Conservation (phyloP, 2,797 vertebrate genomes). For the Amazona finschi region DNA sequence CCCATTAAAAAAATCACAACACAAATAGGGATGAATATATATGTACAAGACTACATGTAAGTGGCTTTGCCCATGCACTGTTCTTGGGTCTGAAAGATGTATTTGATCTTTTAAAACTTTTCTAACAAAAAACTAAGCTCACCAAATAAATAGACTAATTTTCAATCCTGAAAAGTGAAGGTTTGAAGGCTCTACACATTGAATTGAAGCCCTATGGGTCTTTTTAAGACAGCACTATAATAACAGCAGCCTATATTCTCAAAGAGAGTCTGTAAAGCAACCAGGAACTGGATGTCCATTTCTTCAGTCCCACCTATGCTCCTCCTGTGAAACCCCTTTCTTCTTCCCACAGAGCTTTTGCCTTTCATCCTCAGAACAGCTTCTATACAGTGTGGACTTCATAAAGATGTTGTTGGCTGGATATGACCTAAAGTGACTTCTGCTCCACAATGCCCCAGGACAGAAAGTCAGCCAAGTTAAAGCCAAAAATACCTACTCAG, state of each 20-base stretch:
- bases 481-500: neutral
- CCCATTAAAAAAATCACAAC: neutral
- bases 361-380: neutral
- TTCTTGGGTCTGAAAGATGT: neutral
- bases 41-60: neutral
- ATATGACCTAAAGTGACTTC: neutral
- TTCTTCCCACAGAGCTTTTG: neutral
- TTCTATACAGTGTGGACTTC: neutral
- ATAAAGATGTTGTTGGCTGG: neutral
- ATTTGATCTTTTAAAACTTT: neutral
- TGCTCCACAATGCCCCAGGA: neutral
- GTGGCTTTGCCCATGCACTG: neutral
- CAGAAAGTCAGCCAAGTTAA: neutral
- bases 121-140: neutral
- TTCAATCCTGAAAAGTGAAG: neutral
- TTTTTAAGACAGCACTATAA: fast-evolving
- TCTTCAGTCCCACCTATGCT: neutral
- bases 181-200: neutral
- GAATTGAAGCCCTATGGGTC: neutral
- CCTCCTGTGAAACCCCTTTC: fast-evolving
- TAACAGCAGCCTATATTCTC: neutral
- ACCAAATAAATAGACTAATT: neutral
- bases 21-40: neutral
- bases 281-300: neutral
- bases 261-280: neutral